Conservation (phyloP, 1,140 invertebrate genomes). For the Oscheius sp. region DNA sequence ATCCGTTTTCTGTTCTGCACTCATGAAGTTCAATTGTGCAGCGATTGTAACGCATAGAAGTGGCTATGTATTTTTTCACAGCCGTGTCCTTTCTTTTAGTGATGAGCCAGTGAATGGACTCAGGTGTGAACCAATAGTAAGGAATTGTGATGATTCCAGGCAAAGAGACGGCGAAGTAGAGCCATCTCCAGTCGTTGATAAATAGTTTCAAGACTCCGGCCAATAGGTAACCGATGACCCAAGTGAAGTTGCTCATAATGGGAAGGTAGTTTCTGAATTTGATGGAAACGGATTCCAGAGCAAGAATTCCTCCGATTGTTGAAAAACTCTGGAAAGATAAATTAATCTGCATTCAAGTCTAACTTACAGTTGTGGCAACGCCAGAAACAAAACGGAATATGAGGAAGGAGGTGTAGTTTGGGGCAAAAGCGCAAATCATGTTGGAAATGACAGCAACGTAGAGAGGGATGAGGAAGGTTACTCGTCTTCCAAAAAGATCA, state of each 20-base stretch:
- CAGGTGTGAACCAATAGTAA: constrained; percentile 38
- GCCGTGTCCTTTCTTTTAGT: constrained; percentile 29
- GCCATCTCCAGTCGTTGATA: constrained; percentile 37
- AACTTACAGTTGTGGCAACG: constrained; percentile 29
- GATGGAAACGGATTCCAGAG: constrained; percentile 39
- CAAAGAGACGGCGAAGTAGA: constrained; percentile 38
- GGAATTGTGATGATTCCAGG: constrained; percentile 40
- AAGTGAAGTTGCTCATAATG: constrained; percentile 28
- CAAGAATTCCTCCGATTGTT: constrained; percentile 32
- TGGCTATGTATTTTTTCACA: constrained; percentile 14
- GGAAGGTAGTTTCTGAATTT: constrained; percentile 36
- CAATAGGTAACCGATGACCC: constrained; percentile 36
- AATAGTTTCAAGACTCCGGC: constrained; percentile 35
- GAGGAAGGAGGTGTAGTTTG: constrained; percentile 35
- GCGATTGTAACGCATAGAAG: not conserved
- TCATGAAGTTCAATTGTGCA: not conserved
- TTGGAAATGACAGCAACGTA: constrained; percentile 32
- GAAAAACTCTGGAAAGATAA: constrained; percentile 33
- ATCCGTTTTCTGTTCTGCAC: not conserved
- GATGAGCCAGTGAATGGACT: constrained; percentile 40
- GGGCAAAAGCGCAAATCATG: constrained; percentile 32
- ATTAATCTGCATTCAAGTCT: not conserved
- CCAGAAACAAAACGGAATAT: constrained; percentile 38
- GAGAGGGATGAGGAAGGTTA: constrained; percentile 33
- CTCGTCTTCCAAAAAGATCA: constrained; percentile 28